phyloP scores from a whole-genome alignment of 2,113 vertebrate species.

The Condylura cristata region DNA sequence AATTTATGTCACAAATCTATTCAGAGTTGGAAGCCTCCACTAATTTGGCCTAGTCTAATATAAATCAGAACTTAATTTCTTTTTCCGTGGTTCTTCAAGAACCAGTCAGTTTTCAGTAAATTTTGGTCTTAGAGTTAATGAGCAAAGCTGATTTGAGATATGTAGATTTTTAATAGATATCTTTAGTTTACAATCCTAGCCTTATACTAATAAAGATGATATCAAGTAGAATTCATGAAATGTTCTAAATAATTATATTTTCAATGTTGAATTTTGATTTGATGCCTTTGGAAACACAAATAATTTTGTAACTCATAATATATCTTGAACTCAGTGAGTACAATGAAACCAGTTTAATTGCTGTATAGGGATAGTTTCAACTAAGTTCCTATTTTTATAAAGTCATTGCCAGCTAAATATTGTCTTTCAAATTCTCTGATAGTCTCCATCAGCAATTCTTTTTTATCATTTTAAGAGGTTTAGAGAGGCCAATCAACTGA shows the following conservation, averaged over 20 bases:
- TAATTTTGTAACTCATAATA: constrained; percentile 42
- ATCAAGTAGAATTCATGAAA: constrained; percentile 16
- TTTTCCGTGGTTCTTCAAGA: background rate
- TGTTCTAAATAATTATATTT: constrained; percentile 36
- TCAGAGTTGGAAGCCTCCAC: background rate
- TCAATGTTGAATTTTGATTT: background rate
- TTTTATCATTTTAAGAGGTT: constrained; percentile 35
- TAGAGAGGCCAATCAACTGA: constrained; percentile 52
- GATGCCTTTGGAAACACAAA: constrained; percentile 10
- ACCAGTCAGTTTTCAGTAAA: background rate
- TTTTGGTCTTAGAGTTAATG: background rate
- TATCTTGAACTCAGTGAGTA: constrained; percentile 39
- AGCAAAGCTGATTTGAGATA: constrained; percentile 27
- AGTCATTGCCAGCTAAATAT: constrained; percentile 40
- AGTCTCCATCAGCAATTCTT: constrained; percentile 28
- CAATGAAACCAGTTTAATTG: constrained; percentile 58
- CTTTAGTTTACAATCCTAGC: rapidly evolving
- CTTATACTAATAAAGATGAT: background rate
- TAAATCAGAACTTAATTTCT: background rate
- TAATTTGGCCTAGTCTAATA: background rate
- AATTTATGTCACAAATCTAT: background rate
- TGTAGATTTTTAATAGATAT: background rate
- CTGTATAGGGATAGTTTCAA: constrained; percentile 42
- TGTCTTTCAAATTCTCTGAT: constrained; percentile 54
- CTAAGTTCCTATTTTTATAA: constrained; percentile 31